Conservation (phyloP, 2,113 vertebrate species). For the Craseonycteris thonglongyai region DNA sequence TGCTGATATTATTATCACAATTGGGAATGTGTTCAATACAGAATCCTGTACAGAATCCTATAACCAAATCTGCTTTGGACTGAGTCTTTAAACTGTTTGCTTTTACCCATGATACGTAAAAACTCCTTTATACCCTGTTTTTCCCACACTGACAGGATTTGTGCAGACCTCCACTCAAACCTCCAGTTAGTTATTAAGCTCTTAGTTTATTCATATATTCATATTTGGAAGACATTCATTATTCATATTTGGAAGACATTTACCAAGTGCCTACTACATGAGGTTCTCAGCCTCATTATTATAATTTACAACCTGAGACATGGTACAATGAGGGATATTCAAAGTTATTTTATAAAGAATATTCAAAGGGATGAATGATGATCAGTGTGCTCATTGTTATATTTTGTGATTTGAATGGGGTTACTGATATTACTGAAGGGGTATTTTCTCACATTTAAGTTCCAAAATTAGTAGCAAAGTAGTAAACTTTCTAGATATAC, state of each 20-base stretch:
- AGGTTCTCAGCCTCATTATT: neutral
- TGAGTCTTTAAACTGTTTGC: neutral
- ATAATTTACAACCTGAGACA: neutral
- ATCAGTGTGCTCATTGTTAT: neutral
- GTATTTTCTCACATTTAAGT: neutral
- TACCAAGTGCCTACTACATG: neutral
- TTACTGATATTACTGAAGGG: neutral
- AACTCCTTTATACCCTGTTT: neutral
- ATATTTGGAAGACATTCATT: neutral
- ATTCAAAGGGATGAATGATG: neutral
- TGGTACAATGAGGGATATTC: neutral
- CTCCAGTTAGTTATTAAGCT: neutral
- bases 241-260: neutral
- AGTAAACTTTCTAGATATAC: neutral
- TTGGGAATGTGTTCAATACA: slow-evolving; percentile 1
- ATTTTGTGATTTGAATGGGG: neutral
- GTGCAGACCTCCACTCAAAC: neutral
- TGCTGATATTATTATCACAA: neutral
- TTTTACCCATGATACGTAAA: neutral
- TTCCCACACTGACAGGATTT: neutral
- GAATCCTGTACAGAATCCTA: neutral
- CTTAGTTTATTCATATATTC: neutral
- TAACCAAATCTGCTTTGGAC: neutral
- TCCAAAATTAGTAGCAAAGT: neutral
- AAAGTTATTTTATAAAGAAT: neutral